Conservation (phyloP, 2,888 invertebrate genomes). For the Ceriagrion tenellum region DNA sequence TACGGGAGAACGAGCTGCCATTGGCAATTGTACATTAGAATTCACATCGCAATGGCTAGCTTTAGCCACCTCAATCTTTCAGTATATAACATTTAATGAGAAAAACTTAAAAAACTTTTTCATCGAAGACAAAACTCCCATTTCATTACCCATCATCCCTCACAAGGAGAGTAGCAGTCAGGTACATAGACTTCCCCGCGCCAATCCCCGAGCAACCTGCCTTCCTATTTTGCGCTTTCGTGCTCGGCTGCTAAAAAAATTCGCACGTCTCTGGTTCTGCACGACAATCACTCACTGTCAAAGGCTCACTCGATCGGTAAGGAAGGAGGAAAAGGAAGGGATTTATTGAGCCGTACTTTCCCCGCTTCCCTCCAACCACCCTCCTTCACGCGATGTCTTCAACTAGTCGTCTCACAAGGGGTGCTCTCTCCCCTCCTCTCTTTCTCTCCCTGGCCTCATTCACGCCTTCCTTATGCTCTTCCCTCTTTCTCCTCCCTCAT, state of each 20-base stretch:
- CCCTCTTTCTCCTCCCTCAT: background rate
- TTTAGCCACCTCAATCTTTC: no score
- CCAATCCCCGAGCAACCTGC: background rate
- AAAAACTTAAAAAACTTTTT: no score
- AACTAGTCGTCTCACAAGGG: no score
- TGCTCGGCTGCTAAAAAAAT: background rate
- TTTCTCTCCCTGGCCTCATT: background rate
- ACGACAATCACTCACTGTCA: constrained; percentile 62
- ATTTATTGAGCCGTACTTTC: constrained; percentile 33
- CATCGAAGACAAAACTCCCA: no score
- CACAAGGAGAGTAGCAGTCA: background rate
- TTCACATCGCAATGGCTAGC: no score
- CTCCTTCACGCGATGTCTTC: no score
- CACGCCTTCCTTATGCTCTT: background rate
- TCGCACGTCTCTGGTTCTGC: constrained; percentile 30
- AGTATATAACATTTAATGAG: no score
- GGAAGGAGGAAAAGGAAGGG: background rate
- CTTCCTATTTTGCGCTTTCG: background rate
- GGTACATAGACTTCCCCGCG: background rate
- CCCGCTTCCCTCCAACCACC: background rate
- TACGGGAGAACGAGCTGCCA: no score
- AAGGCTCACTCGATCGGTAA: background rate
- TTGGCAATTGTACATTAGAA: no score
- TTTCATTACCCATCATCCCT: background rate
- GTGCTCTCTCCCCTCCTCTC: background rate